A percentile compares a stretch with the other conserved stretches of the same genome.
These are phyloP conservation scores for Phlogophora meticulosa DNA, from an alignment of 2,888 invertebrate species.

Conservation along the genomic window DNA sequence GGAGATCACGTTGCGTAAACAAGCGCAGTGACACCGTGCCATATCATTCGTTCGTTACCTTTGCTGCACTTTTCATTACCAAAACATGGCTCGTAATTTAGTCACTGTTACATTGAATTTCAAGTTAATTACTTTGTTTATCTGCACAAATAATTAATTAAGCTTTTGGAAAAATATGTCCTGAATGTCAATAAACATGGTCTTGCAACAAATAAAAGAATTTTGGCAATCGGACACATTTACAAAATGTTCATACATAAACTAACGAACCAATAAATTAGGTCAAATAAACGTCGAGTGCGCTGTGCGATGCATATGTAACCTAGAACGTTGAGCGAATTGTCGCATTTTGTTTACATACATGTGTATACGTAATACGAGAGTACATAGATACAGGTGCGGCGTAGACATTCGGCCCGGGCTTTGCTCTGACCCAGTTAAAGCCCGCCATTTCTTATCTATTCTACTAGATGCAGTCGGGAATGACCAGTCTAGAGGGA, in stretches of 20 bases:
- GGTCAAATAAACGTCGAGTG: constrained; percentile 70
- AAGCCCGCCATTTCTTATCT: constrained; percentile 64
- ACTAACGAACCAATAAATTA: constrained; percentile 69
- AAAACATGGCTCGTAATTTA: constrained; percentile 19
- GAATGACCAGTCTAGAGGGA: constrained; percentile 55
- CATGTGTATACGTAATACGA: constrained; percentile 45
- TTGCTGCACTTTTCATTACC: constrained; percentile 50
- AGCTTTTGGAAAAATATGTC: not conserved
- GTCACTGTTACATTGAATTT: not conserved
- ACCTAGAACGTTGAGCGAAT: constrained; percentile 68
- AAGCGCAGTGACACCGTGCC: constrained; percentile 63
- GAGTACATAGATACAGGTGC: constrained; percentile 64
- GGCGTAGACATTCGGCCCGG: constrained; percentile 64
- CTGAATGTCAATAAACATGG: constrained; percentile 43
- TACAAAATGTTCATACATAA: constrained; percentile 53
- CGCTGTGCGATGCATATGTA: constrained; percentile 66
- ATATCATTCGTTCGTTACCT: constrained; percentile 55
- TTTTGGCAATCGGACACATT: constrained; percentile 48
- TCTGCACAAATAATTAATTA: not conserved
- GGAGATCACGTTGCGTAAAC: constrained; percentile 74
- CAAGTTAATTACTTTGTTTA: constrained; percentile 10
- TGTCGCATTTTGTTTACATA: constrained; percentile 73
- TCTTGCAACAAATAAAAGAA: constrained; percentile 47
- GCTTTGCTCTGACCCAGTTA: constrained; percentile 71
- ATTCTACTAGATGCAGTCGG: constrained; percentile 63